Evolutionary conservation across 1,140 invertebrate species (phyloP), one percentile per base, ranked within the genome.

Genomic region (Marisa cornuarietis): DNA sequence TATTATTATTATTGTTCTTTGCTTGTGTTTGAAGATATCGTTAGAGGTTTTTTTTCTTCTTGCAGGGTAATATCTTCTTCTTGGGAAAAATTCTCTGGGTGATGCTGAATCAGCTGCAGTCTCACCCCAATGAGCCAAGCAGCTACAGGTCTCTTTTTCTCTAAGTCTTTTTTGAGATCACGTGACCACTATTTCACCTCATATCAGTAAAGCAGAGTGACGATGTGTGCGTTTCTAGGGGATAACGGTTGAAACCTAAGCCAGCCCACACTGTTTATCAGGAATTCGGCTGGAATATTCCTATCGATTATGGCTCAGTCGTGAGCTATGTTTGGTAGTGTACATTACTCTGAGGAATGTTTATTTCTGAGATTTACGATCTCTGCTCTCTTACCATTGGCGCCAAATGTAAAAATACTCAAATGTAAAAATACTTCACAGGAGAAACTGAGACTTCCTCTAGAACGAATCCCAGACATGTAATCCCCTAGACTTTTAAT

Each of bases 31-130:
- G 22, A 42, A 49, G 22, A 24, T 22, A 20, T 22, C 76, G 2
- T 42, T 2, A 31, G 49, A 18, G 52, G 18, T 8, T 49, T 66
- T 71, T n/a, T 75, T 5, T 81, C 68, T 77, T 18, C 65, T 87
- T 88, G 24, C 87, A 92, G 92, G 82, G 89, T 11, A 93, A 93
- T 85, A 80, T 92, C n/a, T 80, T 92, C 18, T 93, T 93, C 81
- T 85, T 93, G 7, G 83, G 87, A n/a, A 91, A 93, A 77, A 93
- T 93, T 75, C 89, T 93, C 71, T 88, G 91, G 42, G 91, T 93
- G 26, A 84, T 93, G 52, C 86, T 93, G 42, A 92, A 90, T 1
- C 93, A 93, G 83, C 81, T 93, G 13, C 88, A 92, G 80, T 85
- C 89, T n/a, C 90, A 92, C 79, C 87, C 91, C 7, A 89, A 92